phyloP scores from a whole-genome alignment of 2,113 vertebrate species.

The Potamarius usumacintae region DNA sequence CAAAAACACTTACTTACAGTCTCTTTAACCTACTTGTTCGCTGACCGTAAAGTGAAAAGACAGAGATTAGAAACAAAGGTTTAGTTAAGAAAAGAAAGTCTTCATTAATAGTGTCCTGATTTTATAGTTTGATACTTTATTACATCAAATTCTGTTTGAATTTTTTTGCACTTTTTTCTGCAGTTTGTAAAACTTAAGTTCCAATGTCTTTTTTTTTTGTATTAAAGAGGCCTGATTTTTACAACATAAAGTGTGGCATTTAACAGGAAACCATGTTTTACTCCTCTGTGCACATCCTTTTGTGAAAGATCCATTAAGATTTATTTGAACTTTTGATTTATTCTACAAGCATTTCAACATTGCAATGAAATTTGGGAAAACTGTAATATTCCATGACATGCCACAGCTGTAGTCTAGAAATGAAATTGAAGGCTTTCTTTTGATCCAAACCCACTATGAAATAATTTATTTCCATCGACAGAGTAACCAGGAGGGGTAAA shows the following conservation, averaged over 20 bases:
- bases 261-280: neutral
- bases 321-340: neutral
- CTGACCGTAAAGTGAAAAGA: neutral
- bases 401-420: neutral
- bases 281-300: neutral
- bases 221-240: neutral
- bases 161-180: neutral
- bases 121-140: neutral
- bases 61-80: neutral
- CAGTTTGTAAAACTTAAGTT: neutral
- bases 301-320: neutral
- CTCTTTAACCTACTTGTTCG: no score
- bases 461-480: neutral
- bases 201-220: neutral
- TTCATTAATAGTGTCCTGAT: neutral
- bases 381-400: neutral
- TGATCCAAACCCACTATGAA: neutral
- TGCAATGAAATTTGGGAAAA: neutral
- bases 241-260: neutral
- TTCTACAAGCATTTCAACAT: neutral
- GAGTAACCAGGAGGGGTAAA: neutral
- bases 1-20: no score
- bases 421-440: neutral
- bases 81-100: neutral
- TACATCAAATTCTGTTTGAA: neutral